Evolutionary conservation across 2,113 vertebrate genomes (phyloP).

Genomic region (Amia ocellicauda): DNA sequence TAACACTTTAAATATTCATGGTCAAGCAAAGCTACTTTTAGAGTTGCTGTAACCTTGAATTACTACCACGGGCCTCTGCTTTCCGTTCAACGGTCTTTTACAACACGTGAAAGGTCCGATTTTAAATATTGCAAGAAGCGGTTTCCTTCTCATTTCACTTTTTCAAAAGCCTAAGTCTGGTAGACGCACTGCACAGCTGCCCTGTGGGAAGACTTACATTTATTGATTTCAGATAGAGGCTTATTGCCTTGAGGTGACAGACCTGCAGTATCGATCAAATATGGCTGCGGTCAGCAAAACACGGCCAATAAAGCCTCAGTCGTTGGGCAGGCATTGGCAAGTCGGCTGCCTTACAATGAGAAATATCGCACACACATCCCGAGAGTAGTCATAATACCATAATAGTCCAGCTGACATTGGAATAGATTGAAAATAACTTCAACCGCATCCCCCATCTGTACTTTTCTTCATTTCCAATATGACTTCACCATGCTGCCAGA

Average conservation of each 20-base stretch:
- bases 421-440: slow-evolving; percentile 42
- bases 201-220: no score
- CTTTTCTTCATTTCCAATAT: neutral
- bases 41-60: no score
- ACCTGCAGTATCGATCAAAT: neutral
- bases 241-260: neutral
- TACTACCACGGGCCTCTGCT: no score
- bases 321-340: no score
- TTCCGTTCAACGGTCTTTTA: no score
- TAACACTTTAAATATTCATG: no score
- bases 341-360: no score
- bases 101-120: slow-evolving; percentile 18
- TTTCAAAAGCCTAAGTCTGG: neutral
- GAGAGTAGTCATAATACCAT: slow-evolving; percentile 58
- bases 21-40: no score
- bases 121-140: neutral
- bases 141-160: neutral
- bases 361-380: slow-evolving; percentile 29
- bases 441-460: slow-evolving; percentile 15
- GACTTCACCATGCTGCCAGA: no score
- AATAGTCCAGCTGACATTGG: slow-evolving; percentile 54
- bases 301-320: no score
- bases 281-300: neutral
- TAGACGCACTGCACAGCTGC: neutral
- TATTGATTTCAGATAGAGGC: neutral